Percentiles rank a stretch among this genome's conserved stretches.
phyloP scores from a whole-genome alignment of 2,888 invertebrate species.

The Proisotoma minuta region DNA sequence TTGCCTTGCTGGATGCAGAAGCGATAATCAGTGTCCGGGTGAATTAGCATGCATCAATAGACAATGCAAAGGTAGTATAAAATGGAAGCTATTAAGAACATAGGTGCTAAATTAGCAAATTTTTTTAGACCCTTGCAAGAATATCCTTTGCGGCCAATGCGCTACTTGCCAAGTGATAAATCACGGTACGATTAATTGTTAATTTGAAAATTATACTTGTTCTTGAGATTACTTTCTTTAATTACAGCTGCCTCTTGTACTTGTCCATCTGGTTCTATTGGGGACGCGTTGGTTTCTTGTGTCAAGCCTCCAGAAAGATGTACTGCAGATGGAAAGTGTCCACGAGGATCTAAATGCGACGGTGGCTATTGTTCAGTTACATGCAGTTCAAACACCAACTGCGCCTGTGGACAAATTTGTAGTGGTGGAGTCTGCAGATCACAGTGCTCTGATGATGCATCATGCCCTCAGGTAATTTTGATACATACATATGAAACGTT shows the following conservation, averaged over 20 bases:
- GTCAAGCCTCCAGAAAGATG: slow-evolving; percentile 67
- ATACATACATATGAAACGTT: not conserved
- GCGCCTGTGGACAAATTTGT: slow-evolving; percentile 78
- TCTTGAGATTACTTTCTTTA: slow-evolving; percentile 53
- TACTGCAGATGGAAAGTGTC: slow-evolving; percentile 42
- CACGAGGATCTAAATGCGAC: slow-evolving; percentile 61
- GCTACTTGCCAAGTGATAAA: slow-evolving; percentile 70
- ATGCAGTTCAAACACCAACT: slow-evolving; percentile 65
- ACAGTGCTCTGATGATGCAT: slow-evolving; percentile 62
- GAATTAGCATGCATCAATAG: slow-evolving; percentile 75
- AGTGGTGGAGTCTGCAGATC: slow-evolving; percentile 66
- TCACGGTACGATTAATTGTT: slow-evolving; percentile 53
- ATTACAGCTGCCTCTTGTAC: slow-evolving; percentile 61
- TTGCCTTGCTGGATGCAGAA: slow-evolving; percentile 80
- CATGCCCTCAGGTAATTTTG: slow-evolving; percentile 58
- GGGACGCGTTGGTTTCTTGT: slow-evolving; percentile 76
- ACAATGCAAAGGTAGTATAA: slow-evolving; percentile 66
- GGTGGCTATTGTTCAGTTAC: slow-evolving; percentile 68
- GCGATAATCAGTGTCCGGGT: slow-evolving; percentile 70
- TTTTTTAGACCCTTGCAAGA: slow-evolving; percentile 67
- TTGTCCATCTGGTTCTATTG: slow-evolving; percentile 73
- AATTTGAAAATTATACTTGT: not conserved
- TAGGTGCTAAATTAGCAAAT: not conserved
- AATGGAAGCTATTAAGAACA: not conserved
- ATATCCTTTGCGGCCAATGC: slow-evolving; percentile 73